Base-by-base conservation (phyloP, 2,888 invertebrate species). In the Metallyticus violacea region DNA sequence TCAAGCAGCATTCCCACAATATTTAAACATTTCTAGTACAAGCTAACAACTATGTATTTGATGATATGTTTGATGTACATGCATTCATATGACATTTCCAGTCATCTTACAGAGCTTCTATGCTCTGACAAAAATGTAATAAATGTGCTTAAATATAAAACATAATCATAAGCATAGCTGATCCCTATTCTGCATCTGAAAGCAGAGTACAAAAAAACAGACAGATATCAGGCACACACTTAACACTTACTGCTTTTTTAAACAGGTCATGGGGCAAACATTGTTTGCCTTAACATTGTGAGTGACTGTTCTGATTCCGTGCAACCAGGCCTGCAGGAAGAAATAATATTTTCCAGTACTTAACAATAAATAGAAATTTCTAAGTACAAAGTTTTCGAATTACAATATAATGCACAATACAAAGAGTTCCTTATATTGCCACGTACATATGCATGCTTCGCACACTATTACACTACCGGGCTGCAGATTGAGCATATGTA, bases 281-380 rank as follows among this genome's bases (percentile, higher is more conserved):
- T 99, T 99, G 95, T 98, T 99, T 90, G 98, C 98, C 94, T 99
- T 99, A 91, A 98, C 98, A 94, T 99, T 99, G 94, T 99, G 98
- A 89, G 99, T 98, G 92, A 99, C 97, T 93, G 95, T 95, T 93
- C 99, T 95, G 90, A 99, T 94, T 89, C 97, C 98, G 92, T 97
- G 96, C 93, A 99, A 95, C 99, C 99, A 99, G 91, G 95, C 96
- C 99, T 99, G 95, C 91, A 93, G 93, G 30, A 85, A 28, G 81
- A 86, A 86, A 79, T 79, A 86, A 83, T 77, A 30, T 28, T 15
- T 30, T 79, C 79, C 26, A 27, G 26, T 29, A n/a, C 25, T 82
- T 30, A 29, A n/a, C 0, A 28, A 25, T 26, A 80, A 80, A 29
- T 29, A 29, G 78, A 78, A 78, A 78, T n/a, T 77, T 79, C n/a